A percentile compares a stretch with the other conserved stretches of the same genome.
Conservation (phyloP, 2,113 vertebrate species). For the Calonectris borealis region DNA sequence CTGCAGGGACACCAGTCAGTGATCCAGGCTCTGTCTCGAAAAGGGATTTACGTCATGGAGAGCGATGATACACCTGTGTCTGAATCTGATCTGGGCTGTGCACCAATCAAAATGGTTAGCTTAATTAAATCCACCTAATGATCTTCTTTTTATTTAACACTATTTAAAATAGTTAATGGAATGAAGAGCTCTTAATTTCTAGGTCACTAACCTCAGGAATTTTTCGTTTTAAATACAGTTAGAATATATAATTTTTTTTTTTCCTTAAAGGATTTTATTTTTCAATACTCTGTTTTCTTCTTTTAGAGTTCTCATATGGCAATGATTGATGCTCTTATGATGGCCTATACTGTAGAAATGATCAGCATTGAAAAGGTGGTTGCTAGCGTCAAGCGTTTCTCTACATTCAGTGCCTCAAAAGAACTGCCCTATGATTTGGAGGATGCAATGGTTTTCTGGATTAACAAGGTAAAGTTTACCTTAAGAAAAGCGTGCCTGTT, state of each 20-base stretch:
- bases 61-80: slow-evolving; percentile 84
- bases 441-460: slow-evolving; percentile 99
- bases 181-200: background rate
- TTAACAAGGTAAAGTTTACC: slow-evolving; percentile 88
- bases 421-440: slow-evolving; percentile 98
- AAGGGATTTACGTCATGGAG: slow-evolving; percentile 93
- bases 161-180: background rate
- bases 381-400: slow-evolving; percentile 94
- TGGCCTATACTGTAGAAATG: slow-evolving; percentile 98
- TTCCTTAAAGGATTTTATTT: background rate
- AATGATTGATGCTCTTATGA: slow-evolving; percentile 98
- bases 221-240: background rate
- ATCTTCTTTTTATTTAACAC: slow-evolving; percentile 17
- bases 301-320: slow-evolving; percentile 92
- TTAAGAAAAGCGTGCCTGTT: background rate
- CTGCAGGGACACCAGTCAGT: slow-evolving; percentile 89
- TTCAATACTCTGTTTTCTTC: background rate
- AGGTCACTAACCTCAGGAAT: background rate
- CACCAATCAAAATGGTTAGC: slow-evolving; percentile 95
- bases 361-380: slow-evolving; percentile 99
- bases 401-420: slow-evolving; percentile 96
- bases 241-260: background rate
- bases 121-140: slow-evolving; percentile 41
- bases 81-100: slow-evolving; percentile 82
- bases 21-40: slow-evolving; percentile 88